These are phyloP conservation scores for Mimas tiliae DNA, from an alignment of 2,888 invertebrate genomes.

Conservation along the genomic window DNA sequence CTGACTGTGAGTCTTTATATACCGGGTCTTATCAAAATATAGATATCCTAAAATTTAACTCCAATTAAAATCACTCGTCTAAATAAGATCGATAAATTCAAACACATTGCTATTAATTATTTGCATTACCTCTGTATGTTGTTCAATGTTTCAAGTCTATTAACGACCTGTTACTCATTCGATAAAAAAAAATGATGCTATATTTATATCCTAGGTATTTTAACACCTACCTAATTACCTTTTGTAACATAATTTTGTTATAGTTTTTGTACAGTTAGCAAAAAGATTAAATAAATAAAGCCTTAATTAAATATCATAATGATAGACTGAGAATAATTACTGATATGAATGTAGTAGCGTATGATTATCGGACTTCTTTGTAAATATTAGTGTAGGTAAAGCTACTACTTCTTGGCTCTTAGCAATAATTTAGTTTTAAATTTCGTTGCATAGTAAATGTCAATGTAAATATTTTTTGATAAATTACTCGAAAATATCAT, in stretches of 20 bases:
- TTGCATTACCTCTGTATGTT: too few relatives aligned
- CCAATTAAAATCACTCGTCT: too few relatives aligned
- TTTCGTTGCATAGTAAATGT: constrained; percentile 9
- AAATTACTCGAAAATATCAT: neutral
- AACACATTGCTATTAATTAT: too few relatives aligned
- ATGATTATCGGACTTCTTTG: constrained; percentile 7
- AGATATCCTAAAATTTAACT: too few relatives aligned
- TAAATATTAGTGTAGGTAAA: constrained; percentile 20
- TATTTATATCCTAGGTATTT: too few relatives aligned
- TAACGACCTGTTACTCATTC: too few relatives aligned
- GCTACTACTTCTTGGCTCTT: constrained; percentile 14
- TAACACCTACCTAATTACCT: too few relatives aligned
- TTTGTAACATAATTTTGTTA: neutral
- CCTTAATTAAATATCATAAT: constrained; percentile 23
- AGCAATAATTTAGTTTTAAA: neutral
- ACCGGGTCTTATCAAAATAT: too few relatives aligned
- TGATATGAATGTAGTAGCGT: constrained; percentile 20
- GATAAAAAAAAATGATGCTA: too few relatives aligned
- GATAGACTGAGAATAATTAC: constrained; percentile 19
- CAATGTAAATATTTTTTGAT: constrained; percentile 17
- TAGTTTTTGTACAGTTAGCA: constrained; percentile 19
- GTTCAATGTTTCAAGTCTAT: too few relatives aligned
- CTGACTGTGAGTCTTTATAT: too few relatives aligned
- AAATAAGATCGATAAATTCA: too few relatives aligned
- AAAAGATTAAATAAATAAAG: constrained; percentile 9